Evolutionary conservation across 2,113 vertebrate genomes (phyloP).

Genomic region (Tautogolabrus adspersus): DNA sequence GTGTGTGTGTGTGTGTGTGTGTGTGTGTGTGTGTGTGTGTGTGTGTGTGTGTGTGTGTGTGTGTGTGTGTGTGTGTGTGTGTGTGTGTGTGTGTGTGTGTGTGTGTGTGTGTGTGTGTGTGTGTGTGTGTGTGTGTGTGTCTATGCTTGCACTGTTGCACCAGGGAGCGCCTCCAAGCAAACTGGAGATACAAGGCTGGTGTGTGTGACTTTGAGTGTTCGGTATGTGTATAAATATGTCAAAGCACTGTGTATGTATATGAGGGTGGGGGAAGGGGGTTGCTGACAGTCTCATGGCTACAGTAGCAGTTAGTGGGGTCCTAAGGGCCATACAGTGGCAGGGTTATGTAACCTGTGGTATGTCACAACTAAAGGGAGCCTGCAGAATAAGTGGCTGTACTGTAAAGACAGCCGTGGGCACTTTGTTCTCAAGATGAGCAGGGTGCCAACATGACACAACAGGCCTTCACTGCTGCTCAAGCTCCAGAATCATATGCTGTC

Average conservation of each 20-base stretch:
- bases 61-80: conserved; percentile 7
- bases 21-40: not conserved
- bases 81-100: conserved; percentile 4
- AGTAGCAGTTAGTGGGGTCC: conserved; percentile 61
- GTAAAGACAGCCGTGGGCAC: conserved; percentile 17
- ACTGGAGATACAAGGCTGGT: conserved; percentile 41
- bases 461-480: conserved; percentile 13
- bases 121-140: conserved; percentile 5
- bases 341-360: conserved; percentile 68
- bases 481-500: conserved; percentile 2
- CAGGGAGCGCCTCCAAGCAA: conserved; percentile 21
- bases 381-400: conserved; percentile 28
- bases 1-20: conserved; percentile 5
- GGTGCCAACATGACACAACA: conserved; percentile 24
- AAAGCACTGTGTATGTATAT: conserved; percentile 26
- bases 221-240: conserved; percentile 38
- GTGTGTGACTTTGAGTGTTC: conserved; percentile 21
- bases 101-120: conserved; percentile 6
- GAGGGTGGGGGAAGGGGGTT: conserved; percentile 31
- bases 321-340: conserved; percentile 55
- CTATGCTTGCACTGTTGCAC: not conserved
- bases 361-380: conserved; percentile 43
- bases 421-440: conserved; percentile 11
- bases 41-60: conserved; percentile 11
- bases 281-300: conserved; percentile 46